phyloP scores from a whole-genome alignment of 2,797 vertebrate genomes.

The Siniperca undulata region DNA sequence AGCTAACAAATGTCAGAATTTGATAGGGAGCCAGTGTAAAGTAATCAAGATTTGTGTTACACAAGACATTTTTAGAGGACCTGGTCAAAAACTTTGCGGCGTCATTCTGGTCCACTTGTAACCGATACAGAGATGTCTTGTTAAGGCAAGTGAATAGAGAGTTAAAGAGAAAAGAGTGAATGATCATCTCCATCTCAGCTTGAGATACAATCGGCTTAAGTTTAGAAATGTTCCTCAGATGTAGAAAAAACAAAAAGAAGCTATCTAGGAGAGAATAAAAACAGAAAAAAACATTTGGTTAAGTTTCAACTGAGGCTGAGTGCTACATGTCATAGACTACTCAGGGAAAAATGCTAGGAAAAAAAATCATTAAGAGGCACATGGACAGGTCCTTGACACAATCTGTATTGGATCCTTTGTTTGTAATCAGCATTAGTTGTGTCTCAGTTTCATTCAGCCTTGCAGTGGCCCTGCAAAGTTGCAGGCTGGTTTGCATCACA shows the following conservation, averaged over 20 bases:
- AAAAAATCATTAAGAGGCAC: conserved; percentile 9
- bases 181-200: not conserved
- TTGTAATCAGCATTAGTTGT: conserved; percentile 47
- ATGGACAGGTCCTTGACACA: conserved; percentile 26
- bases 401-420: conserved; percentile 31
- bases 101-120: not conserved
- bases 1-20: not conserved
- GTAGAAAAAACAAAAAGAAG: not conserved
- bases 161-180: not conserved
- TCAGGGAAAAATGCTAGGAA: not conserved
- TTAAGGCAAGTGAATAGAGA: not conserved
- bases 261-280: not conserved
- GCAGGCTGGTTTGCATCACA: conserved; percentile 43
- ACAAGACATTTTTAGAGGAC: conserved; percentile 3
- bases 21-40: not conserved
- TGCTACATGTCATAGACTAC: not conserved
- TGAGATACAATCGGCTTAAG: not conserved
- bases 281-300: not conserved
- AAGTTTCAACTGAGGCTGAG: not conserved
- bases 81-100: not conserved
- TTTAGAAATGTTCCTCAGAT: conserved; percentile 9
- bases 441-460: conserved; percentile 34
- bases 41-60: conserved; percentile 2
- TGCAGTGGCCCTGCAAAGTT: conserved; percentile 27
- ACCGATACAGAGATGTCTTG: not conserved